Evolutionary conservation across 2,797 vertebrate species (phyloP), one percentile per base, ranked within the genome.

Genomic region (Etheostoma perlongum): DNA sequence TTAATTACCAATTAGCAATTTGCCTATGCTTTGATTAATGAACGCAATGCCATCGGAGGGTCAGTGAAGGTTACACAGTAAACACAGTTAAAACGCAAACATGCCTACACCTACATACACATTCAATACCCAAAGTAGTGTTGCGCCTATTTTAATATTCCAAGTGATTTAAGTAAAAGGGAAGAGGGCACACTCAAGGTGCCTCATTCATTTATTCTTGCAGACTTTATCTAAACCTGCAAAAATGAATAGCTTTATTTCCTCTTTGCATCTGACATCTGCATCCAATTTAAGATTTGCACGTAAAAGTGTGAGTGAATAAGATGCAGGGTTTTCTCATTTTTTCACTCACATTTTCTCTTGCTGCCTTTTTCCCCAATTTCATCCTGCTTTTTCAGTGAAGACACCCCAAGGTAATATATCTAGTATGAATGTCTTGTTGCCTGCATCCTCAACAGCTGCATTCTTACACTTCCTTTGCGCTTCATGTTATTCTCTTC

Each of bases 1-100:
- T 93, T 82, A 92, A 93, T 93, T 90, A 93, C 71, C 83, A 92
- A 93, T 93, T 91, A 93, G 69, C 61, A 16, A 72, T 88, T 85
- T 75, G 87, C 67, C 36, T 89, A 72, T 62, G 42, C 78, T 81
- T 70, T 90, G 78, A 91, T 90, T 89, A 90, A 93, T 91, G 81
- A 84, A 88, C 86, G 42, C 53, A 21, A 69, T 55, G 62, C 70
- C 55, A 55, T 27, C 53, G 16, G 55, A 79, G 62, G 77, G 79
- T 77, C 77, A 77, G 63, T 78, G 85, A 93, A 92, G 89, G 93
- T 85, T 67, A 85, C 66, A 57, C 55, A 51, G 66, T 6, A 11
- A 63, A 74, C 27, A 25, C 40, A 72, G 60, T 59, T 77, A 51
- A 79, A 58, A 54, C 14, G 54, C 57, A 81, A 44, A 36, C 62